Base-by-base conservation (phyloP, 2,888 invertebrate species). In the Neria commutata region DNA sequence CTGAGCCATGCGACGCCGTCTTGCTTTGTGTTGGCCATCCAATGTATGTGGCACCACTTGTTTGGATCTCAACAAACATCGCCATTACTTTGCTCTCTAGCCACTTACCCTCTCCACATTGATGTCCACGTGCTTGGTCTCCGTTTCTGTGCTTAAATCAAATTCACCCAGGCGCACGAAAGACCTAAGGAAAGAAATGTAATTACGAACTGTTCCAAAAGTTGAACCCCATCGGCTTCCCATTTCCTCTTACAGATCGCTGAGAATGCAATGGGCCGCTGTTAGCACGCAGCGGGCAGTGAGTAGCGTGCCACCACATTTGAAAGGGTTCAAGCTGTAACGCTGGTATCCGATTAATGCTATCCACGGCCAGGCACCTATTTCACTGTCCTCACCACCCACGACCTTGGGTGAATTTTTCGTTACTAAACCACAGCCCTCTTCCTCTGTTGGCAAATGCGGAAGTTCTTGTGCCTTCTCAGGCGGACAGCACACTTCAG, bases 311-410 rank as follows among this genome's bases (percentile, higher is more conserved):
- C 91, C 93, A 23, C 75, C 77, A 58, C 77, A 76, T 57, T 71
- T 72, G 58, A 71, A 73, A 17, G 67, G 69, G 3, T 63, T 57
- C 52, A 56, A 73, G 62, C 67, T 79, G 72, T 82, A 77, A 42
- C 71, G 75, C 66, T 81, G 83, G 76, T 89, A 92, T 0, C 91
- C 92, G 47, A 92, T 81, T 10, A 88, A 85, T 0, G 86, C 87
- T 72, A 91, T 85, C 91, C 91, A 92, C 1, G 92, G 91, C 86
- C 90, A 91, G 59, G 88, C 86, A 26, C 88, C 90, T 56, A 87
- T 79, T 56, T 83, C 78, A 11, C 91, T 88, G 19, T 86, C 84
- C 0, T 84, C 77, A 1, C 92, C 92, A 8, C 90, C 90, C 2
- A 92, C 90, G 1, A 92, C 86, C 63, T 88, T 84, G 53, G 80